These are phyloP conservation scores for Choloepus hoffmanni DNA, from an alignment of 2,113 vertebrate genomes.

Conservation along the genomic window DNA sequence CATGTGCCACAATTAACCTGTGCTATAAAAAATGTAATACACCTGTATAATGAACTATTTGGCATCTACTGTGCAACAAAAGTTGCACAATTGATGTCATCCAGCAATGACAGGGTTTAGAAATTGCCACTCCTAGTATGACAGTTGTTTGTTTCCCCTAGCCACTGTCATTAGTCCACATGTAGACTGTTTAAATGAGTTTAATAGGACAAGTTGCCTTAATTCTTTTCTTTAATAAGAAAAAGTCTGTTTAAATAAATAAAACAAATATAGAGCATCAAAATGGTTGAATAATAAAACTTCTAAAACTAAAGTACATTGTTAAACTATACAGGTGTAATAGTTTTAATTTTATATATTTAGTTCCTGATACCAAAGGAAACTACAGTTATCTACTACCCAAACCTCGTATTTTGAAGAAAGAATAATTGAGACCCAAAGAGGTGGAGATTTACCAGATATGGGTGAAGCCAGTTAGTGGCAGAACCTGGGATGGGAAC, in stretches of 20 bases:
- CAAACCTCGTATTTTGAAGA: background rate
- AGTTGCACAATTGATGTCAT: background rate
- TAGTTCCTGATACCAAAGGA: background rate
- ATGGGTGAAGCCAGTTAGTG: background rate
- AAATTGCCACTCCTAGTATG: background rate
- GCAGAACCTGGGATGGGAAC: background rate
- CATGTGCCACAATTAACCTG: background rate
- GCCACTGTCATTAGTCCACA: background rate
- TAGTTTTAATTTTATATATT: slow-evolving; percentile 19
- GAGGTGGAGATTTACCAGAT: background rate
- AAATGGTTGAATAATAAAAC: background rate
- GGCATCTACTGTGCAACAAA: background rate
- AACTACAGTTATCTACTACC: background rate
- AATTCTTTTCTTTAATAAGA: background rate
- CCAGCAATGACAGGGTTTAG: background rate
- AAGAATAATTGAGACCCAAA: background rate
- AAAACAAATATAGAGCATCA: background rate
- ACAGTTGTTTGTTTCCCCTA: background rate
- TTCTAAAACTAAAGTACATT: background rate
- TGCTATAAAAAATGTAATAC: background rate
- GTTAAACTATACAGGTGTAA: background rate
- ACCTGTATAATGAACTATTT: background rate
- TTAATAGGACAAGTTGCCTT: background rate
- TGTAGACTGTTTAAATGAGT: background rate
- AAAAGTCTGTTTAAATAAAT: background rate